Percentiles rank a stretch among this genome's conserved stretches.
phyloP scores from a whole-genome alignment of 2,797 vertebrate genomes.

The Gallinago stenura region DNA sequence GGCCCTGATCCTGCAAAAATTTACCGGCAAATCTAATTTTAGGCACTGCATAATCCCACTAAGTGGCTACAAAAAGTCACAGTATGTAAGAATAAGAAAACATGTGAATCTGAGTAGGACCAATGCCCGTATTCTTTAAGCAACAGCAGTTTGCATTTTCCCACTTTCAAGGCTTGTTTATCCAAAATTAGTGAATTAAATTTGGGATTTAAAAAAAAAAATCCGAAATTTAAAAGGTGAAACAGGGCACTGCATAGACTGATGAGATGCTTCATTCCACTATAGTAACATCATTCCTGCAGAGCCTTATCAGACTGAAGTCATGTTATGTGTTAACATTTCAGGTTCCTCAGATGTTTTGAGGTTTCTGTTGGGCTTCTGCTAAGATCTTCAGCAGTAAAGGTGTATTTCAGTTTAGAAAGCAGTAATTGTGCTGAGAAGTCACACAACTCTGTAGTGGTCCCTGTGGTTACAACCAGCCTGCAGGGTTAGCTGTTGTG shows the following conservation, averaged over 20 bases:
- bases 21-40: background rate
- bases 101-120: background rate
- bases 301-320: background rate
- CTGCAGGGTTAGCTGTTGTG: background rate
- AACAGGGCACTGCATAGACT: background rate
- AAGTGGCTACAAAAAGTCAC: background rate
- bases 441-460: fast-evolving
- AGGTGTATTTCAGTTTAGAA: background rate
- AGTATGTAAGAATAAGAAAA: background rate
- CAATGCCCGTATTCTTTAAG: background rate
- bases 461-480: background rate
- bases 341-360: background rate
- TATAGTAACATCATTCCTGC: fast-evolving
- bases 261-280: too few relatives aligned
- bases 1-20: background rate
- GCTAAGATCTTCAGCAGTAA: background rate
- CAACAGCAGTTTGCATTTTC: background rate
- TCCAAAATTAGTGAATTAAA: background rate
- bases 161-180: background rate
- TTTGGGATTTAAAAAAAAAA: background rate
- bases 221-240: background rate
- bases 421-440: background rate
- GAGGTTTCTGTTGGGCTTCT: background rate
- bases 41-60: background rate
- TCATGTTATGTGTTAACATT: background rate